These are phyloP conservation scores for Anser cygnoides DNA, from an alignment of 2,113 vertebrate species.

Conservation along the genomic window DNA sequence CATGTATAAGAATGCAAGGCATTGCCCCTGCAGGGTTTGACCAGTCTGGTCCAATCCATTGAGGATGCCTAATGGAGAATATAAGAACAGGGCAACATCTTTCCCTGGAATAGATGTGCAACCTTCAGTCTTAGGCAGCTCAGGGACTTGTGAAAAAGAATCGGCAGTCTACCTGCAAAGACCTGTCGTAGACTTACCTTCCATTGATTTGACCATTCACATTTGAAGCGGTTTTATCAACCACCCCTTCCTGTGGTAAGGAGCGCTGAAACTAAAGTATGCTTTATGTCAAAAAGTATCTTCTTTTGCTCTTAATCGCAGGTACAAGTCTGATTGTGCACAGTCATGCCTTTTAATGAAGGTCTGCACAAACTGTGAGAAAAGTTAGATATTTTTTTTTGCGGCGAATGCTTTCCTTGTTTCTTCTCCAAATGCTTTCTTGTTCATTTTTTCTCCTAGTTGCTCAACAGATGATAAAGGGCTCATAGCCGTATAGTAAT, in stretches of 20 bases:
- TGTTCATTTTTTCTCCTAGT: neutral
- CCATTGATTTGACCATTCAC: neutral
- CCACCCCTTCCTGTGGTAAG: neutral
- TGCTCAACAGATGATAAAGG: neutral
- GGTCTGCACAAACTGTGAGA: neutral
- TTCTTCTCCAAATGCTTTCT: neutral
- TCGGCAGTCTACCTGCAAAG: neutral
- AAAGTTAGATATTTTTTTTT: neutral
- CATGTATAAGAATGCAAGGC: neutral
- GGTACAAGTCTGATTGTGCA: neutral
- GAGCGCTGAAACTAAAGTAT: neutral
- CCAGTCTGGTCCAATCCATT: neutral
- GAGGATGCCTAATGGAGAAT: neutral
- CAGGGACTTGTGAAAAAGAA: neutral
- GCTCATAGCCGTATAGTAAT: neutral
- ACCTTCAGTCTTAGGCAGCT: neutral
- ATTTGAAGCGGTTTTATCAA: neutral
- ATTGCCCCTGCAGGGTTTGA: neutral
- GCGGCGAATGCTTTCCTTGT: fast-evolving
- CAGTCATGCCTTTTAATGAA: neutral
- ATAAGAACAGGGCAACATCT: too few species aligned
- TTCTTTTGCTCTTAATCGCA: neutral
- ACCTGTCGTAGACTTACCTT: neutral
- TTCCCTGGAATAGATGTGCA: neutral
- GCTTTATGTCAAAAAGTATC: neutral